Evolutionary conservation across 2,113 vertebrate genomes (phyloP), one percentile per base, ranked within the genome.

Genomic region (Epinephelus moara): DNA sequence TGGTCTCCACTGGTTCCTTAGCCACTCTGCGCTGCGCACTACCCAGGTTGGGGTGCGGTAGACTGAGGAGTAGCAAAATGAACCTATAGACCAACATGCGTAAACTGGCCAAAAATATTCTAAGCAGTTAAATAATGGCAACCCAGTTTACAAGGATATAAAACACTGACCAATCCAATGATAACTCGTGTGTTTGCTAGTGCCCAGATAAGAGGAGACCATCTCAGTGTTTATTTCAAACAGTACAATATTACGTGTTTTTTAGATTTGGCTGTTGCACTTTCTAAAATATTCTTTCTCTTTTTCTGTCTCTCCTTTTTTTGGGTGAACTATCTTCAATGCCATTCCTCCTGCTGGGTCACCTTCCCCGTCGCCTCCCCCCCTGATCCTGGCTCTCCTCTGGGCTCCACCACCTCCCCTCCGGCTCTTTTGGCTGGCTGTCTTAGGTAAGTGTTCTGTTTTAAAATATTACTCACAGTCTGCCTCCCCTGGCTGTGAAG

Each of bases 371-470:
- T 70, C 47, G 2, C 64, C 52, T 19, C 33, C 10, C 21, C 50
- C 25, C 53, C 37, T 3, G 18, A 57, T 69, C 14, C 4, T 68
- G 83, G 69, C 67, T 67, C 13, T 74, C 82, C 67, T 61, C 66
- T 73, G 61, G 85, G 37, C 66, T 78, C 81, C 33, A 0, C 0
- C 53, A 3, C 81, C 73, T 85, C 72, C 30, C 52, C 61, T 77
- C 63, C 8, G 87, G 70, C 82, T 81, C 47, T 59, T 57, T 49
- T 1, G 79, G 55, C 70, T 75, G 40, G 7, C 67, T 61, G n/a
- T 75, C 73, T 75, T 75, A 94, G 94, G 92, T 93, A 93, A 94
- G 93, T 93, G 87, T 77, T 86, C 57, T 81, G 60, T 90, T 89
- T 91, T 83, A 77, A 79, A 87, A 14, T 77, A 81, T 90, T 91